Base-by-base conservation (phyloP, 2,888 invertebrate genomes). In the Autographa gamma region DNA sequence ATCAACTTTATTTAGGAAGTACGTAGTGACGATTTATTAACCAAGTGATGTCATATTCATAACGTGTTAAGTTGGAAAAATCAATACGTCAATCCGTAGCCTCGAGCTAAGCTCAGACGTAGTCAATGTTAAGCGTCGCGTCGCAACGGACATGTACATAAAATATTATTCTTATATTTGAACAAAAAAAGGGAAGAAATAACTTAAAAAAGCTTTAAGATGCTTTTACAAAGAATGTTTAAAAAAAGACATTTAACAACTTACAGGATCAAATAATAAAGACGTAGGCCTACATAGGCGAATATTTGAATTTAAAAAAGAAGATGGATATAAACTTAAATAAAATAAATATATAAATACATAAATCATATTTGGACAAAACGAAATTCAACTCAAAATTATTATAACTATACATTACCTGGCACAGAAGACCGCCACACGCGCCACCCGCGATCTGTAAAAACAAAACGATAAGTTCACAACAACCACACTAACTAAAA, bases 361-460 rank as follows among this genome's bases (percentile, higher is more conserved):
- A 19, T 56, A 73, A 59, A 60, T 60, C 68, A 77, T 68, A 74
- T 38, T 63, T 61, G 63, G 62, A 73, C 66, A 62, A 71, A 66
- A 71, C 58, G 9, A 8, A 70, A 81, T 73, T 34, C 0, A 70
- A 81, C 73, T 34, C 0, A 71, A 43, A 66, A 25, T 64, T 75
- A 60, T 68, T 0, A 71, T 66, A 76, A 67, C 67, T n/a, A 74
- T 90, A 90, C 88, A 56, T 92, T 90, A 93, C 92, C 92, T 87
- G 41, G 58, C 60, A 52, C 52, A 58, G 66, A 62, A 62, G 54
- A 62, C 58, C 14, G 69, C 66, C 65, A 59, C 41, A 18, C 58
- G 25, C 59, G 48, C 74, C 14, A 56, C 65, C 56, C 83, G 63
- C 83, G 85, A 80, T 89, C 93, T 93, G 91, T 83, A 91, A 92